Evolutionary conservation across 2,888 invertebrate genomes (phyloP).

Genomic region (Gymnocheta viridis): DNA sequence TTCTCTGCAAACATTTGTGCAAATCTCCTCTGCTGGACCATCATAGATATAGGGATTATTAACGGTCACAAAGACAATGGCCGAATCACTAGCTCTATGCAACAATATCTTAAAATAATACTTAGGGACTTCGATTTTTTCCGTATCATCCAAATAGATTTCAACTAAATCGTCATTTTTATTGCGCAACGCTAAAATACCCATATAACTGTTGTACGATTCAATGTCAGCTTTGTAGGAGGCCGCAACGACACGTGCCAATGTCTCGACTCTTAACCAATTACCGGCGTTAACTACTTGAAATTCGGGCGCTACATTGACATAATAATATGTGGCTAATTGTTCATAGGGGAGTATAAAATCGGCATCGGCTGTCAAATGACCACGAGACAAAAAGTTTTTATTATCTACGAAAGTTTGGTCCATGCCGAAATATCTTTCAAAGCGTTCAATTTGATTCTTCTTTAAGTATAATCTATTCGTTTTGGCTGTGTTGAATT

Average conservation of each 20-base stretch:
- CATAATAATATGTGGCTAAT: slow-evolving; percentile 83
- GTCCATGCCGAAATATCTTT: slow-evolving; percentile 76
- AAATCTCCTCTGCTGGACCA: slow-evolving; percentile 70
- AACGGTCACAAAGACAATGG: slow-evolving; percentile 83
- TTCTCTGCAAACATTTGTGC: slow-evolving; percentile 72
- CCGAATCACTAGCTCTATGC: slow-evolving; percentile 78
- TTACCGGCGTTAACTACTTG: slow-evolving; percentile 83
- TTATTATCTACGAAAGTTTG: slow-evolving; percentile 76
- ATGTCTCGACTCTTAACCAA: slow-evolving; percentile 83
- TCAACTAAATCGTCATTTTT: slow-evolving; percentile 32
- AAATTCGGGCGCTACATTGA: slow-evolving; percentile 83
- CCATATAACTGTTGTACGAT: slow-evolving; percentile 82
- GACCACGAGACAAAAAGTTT: slow-evolving; percentile 82
- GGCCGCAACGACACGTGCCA: slow-evolving; percentile 80
- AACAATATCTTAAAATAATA: slow-evolving; percentile 83
- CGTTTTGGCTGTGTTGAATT: slow-evolving; percentile 72
- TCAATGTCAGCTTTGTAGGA: slow-evolving; percentile 77
- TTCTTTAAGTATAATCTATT: slow-evolving; percentile 76
- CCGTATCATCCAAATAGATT: slow-evolving; percentile 78
- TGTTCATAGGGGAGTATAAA: slow-evolving; percentile 82
- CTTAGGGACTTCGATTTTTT: slow-evolving; percentile 82
- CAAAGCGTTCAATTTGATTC: slow-evolving; percentile 79
- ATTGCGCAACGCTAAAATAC: slow-evolving; percentile 79
- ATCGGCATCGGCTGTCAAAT: slow-evolving; percentile 83
- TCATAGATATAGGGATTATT: slow-evolving; percentile 82